phyloP scores from a whole-genome alignment of 2,797 vertebrate species.

The Pteronotus mesoamericanus region DNA sequence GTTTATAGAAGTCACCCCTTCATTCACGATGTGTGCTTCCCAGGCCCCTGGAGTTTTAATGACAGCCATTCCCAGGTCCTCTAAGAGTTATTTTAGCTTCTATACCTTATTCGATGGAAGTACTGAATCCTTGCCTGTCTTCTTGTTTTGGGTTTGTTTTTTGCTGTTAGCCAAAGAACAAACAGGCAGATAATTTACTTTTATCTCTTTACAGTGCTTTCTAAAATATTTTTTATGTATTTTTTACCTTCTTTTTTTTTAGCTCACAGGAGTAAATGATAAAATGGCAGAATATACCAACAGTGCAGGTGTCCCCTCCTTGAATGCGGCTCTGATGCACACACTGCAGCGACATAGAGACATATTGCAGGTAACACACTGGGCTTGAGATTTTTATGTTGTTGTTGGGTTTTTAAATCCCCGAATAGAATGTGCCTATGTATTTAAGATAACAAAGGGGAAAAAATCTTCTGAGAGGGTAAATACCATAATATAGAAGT shows the following conservation, averaged over 20 bases:
- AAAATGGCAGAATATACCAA: constrained; percentile 98
- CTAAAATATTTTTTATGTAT: background rate
- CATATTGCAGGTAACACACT: constrained; percentile 90
- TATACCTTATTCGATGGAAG: background rate
- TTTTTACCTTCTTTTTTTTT: background rate
- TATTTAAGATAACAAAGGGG: background rate
- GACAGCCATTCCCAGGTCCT: background rate
- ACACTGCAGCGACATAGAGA: constrained; percentile 97
- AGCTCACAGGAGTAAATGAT: constrained; percentile 96
- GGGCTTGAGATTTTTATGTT: background rate
- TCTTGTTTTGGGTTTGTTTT: background rate
- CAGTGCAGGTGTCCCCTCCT: constrained; percentile 90
- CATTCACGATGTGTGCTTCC: background rate
- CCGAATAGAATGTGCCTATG: background rate
- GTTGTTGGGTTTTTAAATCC: background rate
- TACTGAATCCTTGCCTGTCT: background rate
- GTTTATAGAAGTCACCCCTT: constrained; percentile 12
- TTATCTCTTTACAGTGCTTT: background rate
- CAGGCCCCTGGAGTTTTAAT: background rate
- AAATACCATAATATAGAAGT: background rate
- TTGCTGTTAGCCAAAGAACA: background rate
- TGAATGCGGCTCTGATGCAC: constrained; percentile 97
- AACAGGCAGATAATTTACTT: background rate
- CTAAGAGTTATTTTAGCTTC: background rate
- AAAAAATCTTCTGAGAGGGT: background rate